Conservation (phyloP, 2,888 invertebrate species). For the Timandra comae region DNA sequence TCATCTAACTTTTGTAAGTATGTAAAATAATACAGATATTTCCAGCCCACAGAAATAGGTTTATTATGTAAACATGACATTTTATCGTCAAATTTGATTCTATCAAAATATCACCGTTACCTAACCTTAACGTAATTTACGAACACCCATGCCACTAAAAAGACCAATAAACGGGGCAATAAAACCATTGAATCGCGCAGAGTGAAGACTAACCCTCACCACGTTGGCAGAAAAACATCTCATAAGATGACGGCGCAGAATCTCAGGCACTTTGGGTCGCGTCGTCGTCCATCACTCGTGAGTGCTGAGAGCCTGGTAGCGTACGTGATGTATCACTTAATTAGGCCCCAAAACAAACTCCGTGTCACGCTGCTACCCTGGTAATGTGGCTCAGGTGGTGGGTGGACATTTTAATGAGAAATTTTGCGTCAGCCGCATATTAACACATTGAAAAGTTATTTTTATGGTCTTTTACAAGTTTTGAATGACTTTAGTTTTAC, state of each 20-base stretch:
- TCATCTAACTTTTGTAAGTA: no score
- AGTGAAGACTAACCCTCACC: conserved; percentile 3
- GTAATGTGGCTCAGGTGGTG: conserved; percentile 8
- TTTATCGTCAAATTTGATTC: no score
- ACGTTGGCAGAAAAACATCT: conserved; percentile 16
- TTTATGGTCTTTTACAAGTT: no score
- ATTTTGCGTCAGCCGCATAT: conserved; percentile 3
- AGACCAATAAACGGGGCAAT: conserved; percentile 19
- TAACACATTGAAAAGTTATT: no score
- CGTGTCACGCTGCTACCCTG: conserved; percentile 16
- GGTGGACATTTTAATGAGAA: conserved; percentile 16
- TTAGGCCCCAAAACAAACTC: conserved; percentile 27
- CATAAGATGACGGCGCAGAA: conserved; percentile 23
- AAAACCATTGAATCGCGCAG: conserved; percentile 18
- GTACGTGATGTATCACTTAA: conserved; percentile 49
- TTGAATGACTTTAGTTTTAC: no score
- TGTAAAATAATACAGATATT: no score
- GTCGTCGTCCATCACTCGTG: conserved; percentile 22
- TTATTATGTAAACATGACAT: no score
- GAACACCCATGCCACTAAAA: conserved; percentile 13
- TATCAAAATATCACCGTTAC: conserved; percentile 6
- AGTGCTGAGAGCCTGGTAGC: conserved; percentile 27
- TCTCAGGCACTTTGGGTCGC: conserved; percentile 14
- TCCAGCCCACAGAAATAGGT: no score
- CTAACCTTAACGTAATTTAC: conserved; percentile 11